Evolutionary conservation across 37 sponge, comb jelly and placozoan genomes (phyloP), one percentile per base, ranked within the genome.

Genomic region (Halichondria panicea): DNA sequence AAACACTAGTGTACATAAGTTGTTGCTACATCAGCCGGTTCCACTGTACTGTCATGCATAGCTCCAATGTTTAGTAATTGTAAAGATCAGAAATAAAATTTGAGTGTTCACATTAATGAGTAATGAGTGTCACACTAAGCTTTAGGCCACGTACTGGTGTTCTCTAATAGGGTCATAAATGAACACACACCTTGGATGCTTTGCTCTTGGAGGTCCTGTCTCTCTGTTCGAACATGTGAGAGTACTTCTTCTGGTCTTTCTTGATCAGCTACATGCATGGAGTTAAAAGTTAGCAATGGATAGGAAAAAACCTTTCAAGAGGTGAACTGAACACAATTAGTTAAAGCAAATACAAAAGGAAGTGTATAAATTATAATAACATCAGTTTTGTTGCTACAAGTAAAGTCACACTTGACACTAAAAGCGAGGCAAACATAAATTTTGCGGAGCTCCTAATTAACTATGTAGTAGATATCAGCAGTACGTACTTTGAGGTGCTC

Each of bases 211-310:
- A 80, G 44, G 77, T 55, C 46, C 81, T 64, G 55, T 97, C 98
- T 59, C 89, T 81, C 65, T 80, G 78, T 58, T 97, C 98, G 82
- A 97, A 97, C 38, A 69, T 57, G 40, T 82, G 76, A 32, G 82
- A 63, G 60, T 94, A 97, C 36, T 85, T 85, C 78, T 97, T 97
- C 37, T 76, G 59, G 50, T 97, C 87, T 67, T 89, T 88, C 64
- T 82, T 87, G 46, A 97, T 83, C 0, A 28, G 61, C 92, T 96
- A 44, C 35, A 71, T 31, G 53, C 25, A 9, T 35, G 54, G n/a
- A 50, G 18, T 50, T 18, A 50, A 50, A 19, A 18, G 53, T 19
- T 19, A 50, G 18, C 18, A 50, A 12, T 50, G 12, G 53, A 18
- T 50, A 19, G 15, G 18, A 18, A 19, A 18, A 18, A 50, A 50